phyloP scores from a whole-genome alignment of 2,113 vertebrate species.

The Malurus cyaneus region DNA sequence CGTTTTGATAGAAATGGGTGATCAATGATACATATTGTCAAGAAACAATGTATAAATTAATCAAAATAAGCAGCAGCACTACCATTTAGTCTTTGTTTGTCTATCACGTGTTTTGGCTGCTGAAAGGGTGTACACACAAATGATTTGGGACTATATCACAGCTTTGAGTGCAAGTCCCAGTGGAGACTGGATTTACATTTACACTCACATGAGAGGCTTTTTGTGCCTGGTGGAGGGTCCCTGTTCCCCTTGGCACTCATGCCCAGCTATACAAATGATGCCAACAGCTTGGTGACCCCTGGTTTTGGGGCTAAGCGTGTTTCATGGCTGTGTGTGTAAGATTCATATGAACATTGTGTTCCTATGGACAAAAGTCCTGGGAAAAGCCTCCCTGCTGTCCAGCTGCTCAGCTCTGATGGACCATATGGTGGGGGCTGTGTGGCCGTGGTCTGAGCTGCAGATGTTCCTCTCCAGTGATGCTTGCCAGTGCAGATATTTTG shows the following conservation, averaged over 20 bases:
- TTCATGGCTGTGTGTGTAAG: background rate
- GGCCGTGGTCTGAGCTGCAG: background rate
- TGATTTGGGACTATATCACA: background rate
- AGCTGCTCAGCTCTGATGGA: accelerated
- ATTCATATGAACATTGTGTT: background rate
- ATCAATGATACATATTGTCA: background rate
- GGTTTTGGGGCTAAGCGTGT: background rate
- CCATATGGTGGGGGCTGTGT: background rate
- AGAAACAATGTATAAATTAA: background rate
- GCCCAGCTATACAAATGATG: background rate
- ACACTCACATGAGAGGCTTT: background rate
- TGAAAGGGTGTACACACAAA: background rate
- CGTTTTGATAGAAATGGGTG: accelerated
- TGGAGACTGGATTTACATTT: background rate
- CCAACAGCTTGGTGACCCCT: background rate
- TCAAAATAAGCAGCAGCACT: background rate
- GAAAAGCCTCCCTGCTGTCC: background rate
- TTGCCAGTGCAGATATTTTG: background rate
- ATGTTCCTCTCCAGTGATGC: background rate
- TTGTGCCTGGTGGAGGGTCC: background rate
- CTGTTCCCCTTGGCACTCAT: background rate
- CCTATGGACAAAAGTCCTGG: background rate
- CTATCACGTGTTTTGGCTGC: background rate
- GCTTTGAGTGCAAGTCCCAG: background rate
- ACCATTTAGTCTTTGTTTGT: background rate